phyloP scores from a whole-genome alignment of 2,888 invertebrate species.

The Philonicus albiceps region DNA sequence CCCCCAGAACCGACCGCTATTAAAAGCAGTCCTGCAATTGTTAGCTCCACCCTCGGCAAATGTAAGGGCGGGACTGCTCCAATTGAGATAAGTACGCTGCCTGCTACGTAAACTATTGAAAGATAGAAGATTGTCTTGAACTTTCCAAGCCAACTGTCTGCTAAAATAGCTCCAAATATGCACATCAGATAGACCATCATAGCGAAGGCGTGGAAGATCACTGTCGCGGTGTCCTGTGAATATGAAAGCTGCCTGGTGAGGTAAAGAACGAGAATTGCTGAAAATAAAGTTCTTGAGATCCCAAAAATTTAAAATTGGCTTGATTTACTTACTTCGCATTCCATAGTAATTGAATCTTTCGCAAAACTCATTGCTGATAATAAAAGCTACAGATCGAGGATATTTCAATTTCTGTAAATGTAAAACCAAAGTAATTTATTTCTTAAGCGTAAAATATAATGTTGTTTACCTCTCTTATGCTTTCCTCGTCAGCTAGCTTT shows the following conservation, averaged over 20 bases:
- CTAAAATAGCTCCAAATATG: constrained; percentile 78
- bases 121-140: constrained; percentile 78
- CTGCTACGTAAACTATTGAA: constrained; percentile 75
- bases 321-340: constrained; percentile 79
- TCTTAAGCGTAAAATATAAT: not conserved
- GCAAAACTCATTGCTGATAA: constrained; percentile 93
- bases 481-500: not conserved
- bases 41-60: constrained; percentile 66
- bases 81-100: constrained; percentile 72
- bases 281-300: constrained; percentile 47
- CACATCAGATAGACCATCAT: constrained; percentile 81
- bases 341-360: constrained; percentile 96
- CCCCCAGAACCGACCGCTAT: constrained; percentile 82
- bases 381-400: constrained; percentile 87
- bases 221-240: constrained; percentile 71
- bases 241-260: constrained; percentile 72
- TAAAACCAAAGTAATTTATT: not conserved
- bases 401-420: constrained; percentile 58
- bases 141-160: constrained; percentile 82
- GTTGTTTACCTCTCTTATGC: not conserved
- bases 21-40: constrained; percentile 72
- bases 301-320: not conserved
- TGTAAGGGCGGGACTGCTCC: constrained; percentile 67
- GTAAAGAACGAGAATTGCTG: constrained; percentile 81
- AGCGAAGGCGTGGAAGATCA: constrained; percentile 77